Evolutionary conservation across 2,797 vertebrate genomes (phyloP).

Genomic region (Taeniopygia guttata): DNA sequence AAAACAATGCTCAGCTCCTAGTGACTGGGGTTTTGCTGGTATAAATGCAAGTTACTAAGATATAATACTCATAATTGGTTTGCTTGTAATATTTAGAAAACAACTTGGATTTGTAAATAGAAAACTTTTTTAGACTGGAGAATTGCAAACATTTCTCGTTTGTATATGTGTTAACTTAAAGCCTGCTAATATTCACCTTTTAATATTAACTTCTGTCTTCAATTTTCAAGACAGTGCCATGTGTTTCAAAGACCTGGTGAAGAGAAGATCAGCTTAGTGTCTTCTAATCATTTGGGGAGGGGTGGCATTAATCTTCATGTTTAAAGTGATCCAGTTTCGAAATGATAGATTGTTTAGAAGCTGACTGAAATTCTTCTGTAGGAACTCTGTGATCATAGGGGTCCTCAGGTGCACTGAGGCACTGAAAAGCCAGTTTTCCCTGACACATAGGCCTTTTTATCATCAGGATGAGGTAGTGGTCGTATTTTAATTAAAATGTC

Average conservation of each 20-base stretch:
- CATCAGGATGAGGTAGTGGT: slow-evolving; percentile 86
- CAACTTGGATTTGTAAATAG: neutral
- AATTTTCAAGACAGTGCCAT: slow-evolving; percentile 5
- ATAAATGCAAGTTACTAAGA: neutral
- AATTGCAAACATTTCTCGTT: neutral
- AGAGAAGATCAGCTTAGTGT: slow-evolving; percentile 38
- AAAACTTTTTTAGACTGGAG: neutral
- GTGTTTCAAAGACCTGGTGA: neutral
- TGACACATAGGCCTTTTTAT: slow-evolving; percentile 83
- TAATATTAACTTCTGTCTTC: neutral
- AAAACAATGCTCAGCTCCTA: neutral
- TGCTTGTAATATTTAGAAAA: neutral
- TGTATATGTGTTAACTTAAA: neutral
- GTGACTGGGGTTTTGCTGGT: neutral
- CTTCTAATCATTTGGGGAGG: slow-evolving; percentile 35
- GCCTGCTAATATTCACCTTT: neutral
- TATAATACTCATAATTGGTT: neutral
- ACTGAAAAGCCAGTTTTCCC: slow-evolving; percentile 79
- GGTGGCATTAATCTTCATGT: slow-evolving; percentile 73
- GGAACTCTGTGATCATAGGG: slow-evolving; percentile 69
- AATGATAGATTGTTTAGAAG: slow-evolving; percentile 75
- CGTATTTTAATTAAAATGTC: slow-evolving; percentile 95
- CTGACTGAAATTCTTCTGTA: slow-evolving; percentile 73
- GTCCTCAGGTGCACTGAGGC: slow-evolving; percentile 79
- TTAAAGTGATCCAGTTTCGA: slow-evolving; percentile 69